Evolutionary conservation across 2,113 vertebrate genomes (phyloP).

Genomic region (Phalacrocorax carbo): DNA sequence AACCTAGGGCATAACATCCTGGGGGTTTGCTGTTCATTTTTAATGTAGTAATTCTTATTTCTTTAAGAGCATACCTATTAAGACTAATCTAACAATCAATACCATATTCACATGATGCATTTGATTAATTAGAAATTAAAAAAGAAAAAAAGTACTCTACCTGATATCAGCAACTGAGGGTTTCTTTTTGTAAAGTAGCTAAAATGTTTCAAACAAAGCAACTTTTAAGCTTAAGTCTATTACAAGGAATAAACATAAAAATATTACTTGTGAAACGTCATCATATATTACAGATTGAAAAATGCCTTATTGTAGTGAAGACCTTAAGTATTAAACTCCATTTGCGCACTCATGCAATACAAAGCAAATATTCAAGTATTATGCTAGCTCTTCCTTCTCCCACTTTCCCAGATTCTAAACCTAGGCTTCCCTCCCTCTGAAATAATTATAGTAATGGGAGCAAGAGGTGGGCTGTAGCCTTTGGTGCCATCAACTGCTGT

Average conservation of each 20-base stretch:
- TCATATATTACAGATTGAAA: background rate
- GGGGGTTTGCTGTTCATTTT: background rate
- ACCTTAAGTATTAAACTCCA: background rate
- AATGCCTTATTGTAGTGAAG: background rate
- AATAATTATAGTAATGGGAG: background rate
- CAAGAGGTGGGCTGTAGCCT: background rate
- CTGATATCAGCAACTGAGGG: background rate
- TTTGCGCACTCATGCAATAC: background rate
- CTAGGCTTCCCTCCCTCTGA: background rate
- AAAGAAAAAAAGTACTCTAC: background rate
- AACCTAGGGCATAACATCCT: background rate
- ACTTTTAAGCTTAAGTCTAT: background rate
- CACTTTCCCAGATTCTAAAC: background rate
- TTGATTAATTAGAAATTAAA: background rate
- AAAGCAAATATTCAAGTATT: background rate
- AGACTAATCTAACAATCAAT: background rate
- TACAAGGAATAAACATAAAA: background rate
- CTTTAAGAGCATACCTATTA: background rate
- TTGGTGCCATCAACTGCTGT: background rate
- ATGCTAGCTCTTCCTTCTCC: background rate
- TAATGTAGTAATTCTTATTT: background rate
- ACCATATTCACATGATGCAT: background rate
- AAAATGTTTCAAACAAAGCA: background rate
- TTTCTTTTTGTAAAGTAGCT: background rate
- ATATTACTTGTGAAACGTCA: background rate